These are phyloP conservation scores for Lagorchestes hirsutus DNA, from an alignment of 2,797 vertebrate genomes.

Conservation along the genomic window DNA sequence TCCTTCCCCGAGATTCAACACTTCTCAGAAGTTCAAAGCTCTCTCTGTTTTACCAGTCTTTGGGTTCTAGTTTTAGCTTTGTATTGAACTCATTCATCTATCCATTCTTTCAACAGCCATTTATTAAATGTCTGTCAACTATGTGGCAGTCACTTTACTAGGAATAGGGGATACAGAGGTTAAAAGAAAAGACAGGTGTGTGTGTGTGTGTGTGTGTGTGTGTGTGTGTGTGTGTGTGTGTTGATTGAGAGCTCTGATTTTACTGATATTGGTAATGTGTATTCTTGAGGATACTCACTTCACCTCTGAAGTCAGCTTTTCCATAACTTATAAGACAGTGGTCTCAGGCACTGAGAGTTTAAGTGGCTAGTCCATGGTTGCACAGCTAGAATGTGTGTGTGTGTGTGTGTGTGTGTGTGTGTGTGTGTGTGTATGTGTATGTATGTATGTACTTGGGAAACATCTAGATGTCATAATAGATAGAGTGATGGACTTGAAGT, in stretches of 20 bases:
- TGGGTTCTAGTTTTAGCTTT: not conserved
- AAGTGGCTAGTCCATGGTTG: too few relatives aligned
- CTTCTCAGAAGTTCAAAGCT: not conserved
- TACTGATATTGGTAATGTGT: too few relatives aligned
- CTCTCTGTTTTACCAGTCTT: not conserved
- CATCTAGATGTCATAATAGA: not conserved
- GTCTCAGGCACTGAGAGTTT: too few relatives aligned
- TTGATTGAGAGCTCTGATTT: too few relatives aligned
- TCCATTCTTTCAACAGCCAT: not conserved
- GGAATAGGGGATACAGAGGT: not conserved
- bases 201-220: not conserved
- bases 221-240: too few relatives aligned
- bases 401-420: too few relatives aligned
- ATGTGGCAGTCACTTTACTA: not conserved
- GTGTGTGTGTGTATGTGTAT: too few relatives aligned
- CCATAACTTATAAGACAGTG: too few relatives aligned
- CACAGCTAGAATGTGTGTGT: too few relatives aligned
- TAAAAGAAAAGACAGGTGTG: too few relatives aligned
- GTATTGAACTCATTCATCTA: not conserved
- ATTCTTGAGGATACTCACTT: too few relatives aligned
- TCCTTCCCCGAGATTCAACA: constrained; percentile 35
- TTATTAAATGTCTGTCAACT: not conserved
- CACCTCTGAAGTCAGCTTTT: too few relatives aligned
- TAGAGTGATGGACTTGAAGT: not conserved
- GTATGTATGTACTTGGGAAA: not conserved